Evolutionary conservation across 2,797 vertebrate species (phyloP).

Genomic region (Novumbra hubbsi): DNA sequence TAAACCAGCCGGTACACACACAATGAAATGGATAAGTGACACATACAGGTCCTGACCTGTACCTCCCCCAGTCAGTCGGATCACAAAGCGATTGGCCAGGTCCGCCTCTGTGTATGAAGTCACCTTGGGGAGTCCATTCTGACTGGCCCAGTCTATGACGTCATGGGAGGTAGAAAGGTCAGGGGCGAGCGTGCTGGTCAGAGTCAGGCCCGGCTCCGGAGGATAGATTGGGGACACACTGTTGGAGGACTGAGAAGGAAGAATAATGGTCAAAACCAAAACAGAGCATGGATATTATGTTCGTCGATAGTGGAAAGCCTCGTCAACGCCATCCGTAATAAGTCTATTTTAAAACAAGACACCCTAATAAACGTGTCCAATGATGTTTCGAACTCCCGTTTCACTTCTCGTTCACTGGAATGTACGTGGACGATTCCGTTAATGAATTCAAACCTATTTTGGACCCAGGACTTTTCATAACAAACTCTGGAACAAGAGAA

Average conservation of each 20-base stretch:
- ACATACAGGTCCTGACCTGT: slow-evolving; percentile 54
- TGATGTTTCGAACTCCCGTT: not conserved
- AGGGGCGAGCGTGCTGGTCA: slow-evolving; percentile 57
- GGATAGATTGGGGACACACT: slow-evolving; percentile 69
- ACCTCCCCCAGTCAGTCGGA: slow-evolving; percentile 62
- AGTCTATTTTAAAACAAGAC: slow-evolving; percentile 4
- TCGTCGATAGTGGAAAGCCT: not conserved
- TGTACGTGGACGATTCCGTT: not conserved
- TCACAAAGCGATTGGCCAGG: slow-evolving; percentile 76
- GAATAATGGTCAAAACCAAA: not conserved
- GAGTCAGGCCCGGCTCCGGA: slow-evolving; percentile 57
- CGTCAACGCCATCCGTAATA: not conserved
- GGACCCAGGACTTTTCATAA: not conserved
- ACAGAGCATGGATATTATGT: not conserved
- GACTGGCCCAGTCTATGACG: slow-evolving; percentile 64
- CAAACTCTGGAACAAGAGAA: not conserved
- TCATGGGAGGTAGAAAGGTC: slow-evolving; percentile 64
- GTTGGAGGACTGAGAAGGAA: slow-evolving; percentile 68
- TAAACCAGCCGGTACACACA: slow-evolving; percentile 19
- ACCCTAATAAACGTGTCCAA: not conserved
- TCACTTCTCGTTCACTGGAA: not conserved
- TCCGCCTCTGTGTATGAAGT: slow-evolving; percentile 79
- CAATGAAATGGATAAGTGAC: slow-evolving; percentile 34
- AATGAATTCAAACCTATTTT: not conserved
- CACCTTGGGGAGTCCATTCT: slow-evolving; percentile 59